A percentile compares a stretch with the other conserved stretches of the same genome.
Evolutionary conservation across 2,113 vertebrate species (phyloP).

Genomic region (crab-eating macaque (Macaca fascicularis)): T2T-MFA8v1.1 NC_088391.1:74000001-74000500

Average conservation of each 20-base stretch:
- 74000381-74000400: not conserved
- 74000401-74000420: not conserved
- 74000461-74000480: not conserved
- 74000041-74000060: not conserved
- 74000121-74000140: not conserved
- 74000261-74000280: not conserved
- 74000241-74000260: not conserved
- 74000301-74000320: not conserved
- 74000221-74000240: not conserved
- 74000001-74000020: not conserved
- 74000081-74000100: not conserved
- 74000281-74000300: not conserved
- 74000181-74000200: not conserved
- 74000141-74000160: not conserved
- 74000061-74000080: not conserved
- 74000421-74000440: not conserved
- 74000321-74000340: not conserved
- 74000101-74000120: not conserved
- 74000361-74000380: not conserved
- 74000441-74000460: not conserved
- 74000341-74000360: not conserved
- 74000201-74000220: not conserved
- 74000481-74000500: not conserved
- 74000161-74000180: not conserved
- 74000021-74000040: not conserved